Conservation (phyloP, 2,113 vertebrate genomes). For the Pollimyrus isidori region DNA sequence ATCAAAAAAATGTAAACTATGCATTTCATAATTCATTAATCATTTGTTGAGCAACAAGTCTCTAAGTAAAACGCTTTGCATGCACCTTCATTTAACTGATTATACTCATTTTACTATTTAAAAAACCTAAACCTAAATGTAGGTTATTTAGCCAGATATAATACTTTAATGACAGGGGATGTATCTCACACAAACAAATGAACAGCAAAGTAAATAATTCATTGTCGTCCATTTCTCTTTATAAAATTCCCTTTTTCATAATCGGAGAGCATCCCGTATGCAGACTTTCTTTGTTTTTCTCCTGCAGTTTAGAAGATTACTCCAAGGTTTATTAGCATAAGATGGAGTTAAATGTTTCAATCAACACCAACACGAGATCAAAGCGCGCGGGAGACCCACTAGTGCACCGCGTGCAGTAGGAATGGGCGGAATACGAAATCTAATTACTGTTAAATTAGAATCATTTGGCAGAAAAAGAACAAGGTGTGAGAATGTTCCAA, state of each 20-base stretch:
- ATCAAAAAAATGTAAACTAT: neutral
- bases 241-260: neutral
- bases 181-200: neutral
- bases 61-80: neutral
- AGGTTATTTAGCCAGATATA: neutral
- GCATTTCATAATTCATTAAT: neutral
- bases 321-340: conserved; percentile 27
- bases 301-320: neutral
- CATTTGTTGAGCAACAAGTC: neutral
- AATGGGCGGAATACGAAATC: conserved; percentile 36
- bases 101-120: neutral
- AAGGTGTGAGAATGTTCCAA: conserved; percentile 33
- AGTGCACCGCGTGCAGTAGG: conserved; percentile 23
- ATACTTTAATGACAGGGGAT: neutral
- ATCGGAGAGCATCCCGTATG: neutral
- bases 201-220: neutral
- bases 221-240: neutral
- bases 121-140: neutral
- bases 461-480: conserved; percentile 34
- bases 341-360: conserved; percentile 39
- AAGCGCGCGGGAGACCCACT: conserved; percentile 28
- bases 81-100: neutral
- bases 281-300: neutral
- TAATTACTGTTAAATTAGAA: conserved; percentile 51
- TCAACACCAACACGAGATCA: conserved; percentile 46